Evolutionary conservation across 2,888 invertebrate species (phyloP), one percentile per base, ranked within the genome.

Genomic region (Dendrolimus houi): DNA sequence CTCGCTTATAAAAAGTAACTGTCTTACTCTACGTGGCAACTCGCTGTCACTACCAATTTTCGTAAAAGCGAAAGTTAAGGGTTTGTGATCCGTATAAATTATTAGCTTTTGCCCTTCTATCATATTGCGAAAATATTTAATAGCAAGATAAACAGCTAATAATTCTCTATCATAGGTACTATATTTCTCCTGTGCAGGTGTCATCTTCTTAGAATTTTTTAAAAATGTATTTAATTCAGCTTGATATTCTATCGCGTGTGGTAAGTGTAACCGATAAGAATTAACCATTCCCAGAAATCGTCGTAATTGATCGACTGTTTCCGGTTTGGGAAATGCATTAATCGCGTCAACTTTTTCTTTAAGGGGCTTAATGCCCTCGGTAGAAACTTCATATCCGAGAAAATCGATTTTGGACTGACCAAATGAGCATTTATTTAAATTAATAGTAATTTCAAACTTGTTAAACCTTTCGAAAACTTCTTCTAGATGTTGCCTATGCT

Each of bases 281-380:
- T 78, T 81, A 0, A 78, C 12, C 71, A 77, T 75, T 0, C 77
- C 78, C 0, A 81, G 56, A 54, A 62, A 67, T 41, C 68, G 40
- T 14, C 65, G 41, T 13, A 66, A 54, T 29, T 64, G 56, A 54
- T 62, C 57, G 8, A 63, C 57, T 0, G 58, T 64, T 53, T 41
- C 52, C n/a, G 64, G 64, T 47, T 53, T 52, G 6, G 63, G 58
- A 54, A 60, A 63, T 8, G 60, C 53, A 10, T 52, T 14, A 12
- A 65, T 67, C 2, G 61, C 61, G 17, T 63, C 13, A 1, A 64
- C 60, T 56, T 65, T 67, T 8, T 62, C 59, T n/a, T 59, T 54
- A 6, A 58, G 47, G 0, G 64, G 64, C 14, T 13, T 53, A 8
- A 66, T 62, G 9, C 65, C 68, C 1, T 58, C 52, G 8, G 56